Base-by-base conservation (phyloP, 2,888 invertebrate genomes). In the Cosmia trapezina region DNA sequence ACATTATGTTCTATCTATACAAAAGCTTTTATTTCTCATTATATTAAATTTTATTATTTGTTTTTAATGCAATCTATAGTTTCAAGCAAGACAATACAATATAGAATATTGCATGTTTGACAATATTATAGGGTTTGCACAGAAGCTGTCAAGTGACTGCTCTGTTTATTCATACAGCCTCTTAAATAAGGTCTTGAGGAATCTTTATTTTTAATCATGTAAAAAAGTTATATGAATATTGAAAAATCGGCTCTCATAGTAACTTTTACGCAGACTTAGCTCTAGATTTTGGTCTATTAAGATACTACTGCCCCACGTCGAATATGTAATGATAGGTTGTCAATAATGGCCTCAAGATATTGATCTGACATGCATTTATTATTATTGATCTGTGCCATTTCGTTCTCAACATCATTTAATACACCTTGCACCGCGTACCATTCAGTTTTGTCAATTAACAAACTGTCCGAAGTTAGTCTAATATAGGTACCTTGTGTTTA, bases 301-400 rank as follows among this genome's bases (percentile, higher is more conserved):
- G 4, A 57, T 41, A 63, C 4, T 53, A 54, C 57, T 63, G 45
- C 47, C 59, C 51, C 70, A 81, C 14, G n/a, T 77, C 63, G 61
- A 77, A 75, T 80, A 74, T 70, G 65, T 71, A 70, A 78, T 65
- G 9, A 56, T 75, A 73, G 84, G 81, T 87, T 83, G 83, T 87
- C 53, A 57, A 72, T 53, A 76, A 76, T 80, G 84, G 84, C 88
- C 83, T 86, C 64, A 78, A 77, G 49, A 67, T 64, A 73, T 82
- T 72, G 81, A 86, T 82, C 83, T 85, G 82, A 84, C 64, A 67
- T 82, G 83, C 85, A 83, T 85, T 84, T 86, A 83, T 79, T 72
- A 53, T 71, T 76, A 69, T 67, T 78, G 59, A 22, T 80, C 75
- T 77, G 89, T 89, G 88, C 89, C 89, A 89, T 89, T 83, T 75